These are phyloP conservation scores for Siderastrea siderea DNA, from an alignment of 92 coral and sea anemone species.

Conservation along the genomic window DNA sequence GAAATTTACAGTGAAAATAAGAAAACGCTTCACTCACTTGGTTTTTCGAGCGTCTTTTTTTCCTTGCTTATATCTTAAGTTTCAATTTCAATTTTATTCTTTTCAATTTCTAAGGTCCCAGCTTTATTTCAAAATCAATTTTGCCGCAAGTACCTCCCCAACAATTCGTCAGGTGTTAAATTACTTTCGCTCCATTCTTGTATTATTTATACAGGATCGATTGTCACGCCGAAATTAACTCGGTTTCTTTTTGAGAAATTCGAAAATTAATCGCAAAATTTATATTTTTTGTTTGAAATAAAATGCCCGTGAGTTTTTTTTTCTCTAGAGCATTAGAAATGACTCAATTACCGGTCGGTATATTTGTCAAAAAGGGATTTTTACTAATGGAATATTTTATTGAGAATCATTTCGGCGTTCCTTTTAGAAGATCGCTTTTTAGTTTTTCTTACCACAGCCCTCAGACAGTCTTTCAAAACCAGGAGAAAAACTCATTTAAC, in stretches of 20 bases:
- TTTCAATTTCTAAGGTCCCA: constrained; percentile 7
- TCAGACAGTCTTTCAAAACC: constrained; percentile 1
- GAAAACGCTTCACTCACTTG: constrained; percentile 20
- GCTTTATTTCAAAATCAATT: constrained; percentile 44
- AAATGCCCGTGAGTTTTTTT: constrained; percentile 37
- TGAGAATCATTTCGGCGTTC: constrained; percentile 31
- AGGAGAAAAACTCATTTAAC: background rate
- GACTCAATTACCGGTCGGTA: constrained; percentile 44
- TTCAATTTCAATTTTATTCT: constrained; percentile 24
- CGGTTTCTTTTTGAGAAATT: constrained; percentile 18
- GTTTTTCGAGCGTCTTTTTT: background rate
- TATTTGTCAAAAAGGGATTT: constrained; percentile 11
- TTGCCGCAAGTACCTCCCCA: constrained; percentile 29
- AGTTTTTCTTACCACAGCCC: constrained; percentile 11
- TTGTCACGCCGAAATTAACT: constrained; percentile 42
- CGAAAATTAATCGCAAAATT: constrained; percentile 46
- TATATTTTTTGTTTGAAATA: constrained; percentile 34
- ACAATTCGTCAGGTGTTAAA: constrained; percentile 47
- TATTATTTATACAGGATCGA: constrained; percentile 42
- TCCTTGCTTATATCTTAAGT: background rate
- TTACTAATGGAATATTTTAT: constrained; percentile 38
- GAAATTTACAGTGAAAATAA: constrained; percentile 15
- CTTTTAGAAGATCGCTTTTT: constrained; percentile 18
- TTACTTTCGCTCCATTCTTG: constrained; percentile 41
- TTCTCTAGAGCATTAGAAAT: constrained; percentile 30